These are phyloP conservation scores for Oeneis ivallda DNA, from an alignment of 2,888 invertebrate species.

Conservation along the genomic window DNA sequence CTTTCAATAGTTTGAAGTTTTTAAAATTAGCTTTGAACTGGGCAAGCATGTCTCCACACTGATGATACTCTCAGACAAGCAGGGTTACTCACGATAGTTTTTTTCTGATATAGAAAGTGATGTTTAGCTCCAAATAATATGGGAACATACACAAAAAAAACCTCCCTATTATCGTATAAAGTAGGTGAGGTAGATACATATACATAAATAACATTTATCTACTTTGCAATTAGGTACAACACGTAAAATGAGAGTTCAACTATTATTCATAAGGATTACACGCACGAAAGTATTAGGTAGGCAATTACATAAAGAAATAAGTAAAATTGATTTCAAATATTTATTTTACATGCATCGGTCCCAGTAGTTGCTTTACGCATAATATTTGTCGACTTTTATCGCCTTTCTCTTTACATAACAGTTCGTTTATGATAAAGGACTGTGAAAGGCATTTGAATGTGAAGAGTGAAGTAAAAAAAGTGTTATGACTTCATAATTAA, in stretches of 20 bases:
- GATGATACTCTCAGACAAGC: too few species aligned
- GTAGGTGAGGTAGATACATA: too few species aligned
- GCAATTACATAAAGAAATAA: constrained; percentile 20
- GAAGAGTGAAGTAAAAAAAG: constrained; percentile 13
- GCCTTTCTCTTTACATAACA: constrained; percentile 35
- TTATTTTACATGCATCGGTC: constrained; percentile 20
- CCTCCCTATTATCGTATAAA: too few species aligned
- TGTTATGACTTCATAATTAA: constrained; percentile 9
- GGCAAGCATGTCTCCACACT: background rate
- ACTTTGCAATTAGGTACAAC: background rate
- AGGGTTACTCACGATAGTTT: too few species aligned
- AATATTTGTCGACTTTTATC: constrained; percentile 29
- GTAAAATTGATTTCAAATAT: constrained; percentile 29
- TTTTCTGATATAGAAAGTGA: too few species aligned
- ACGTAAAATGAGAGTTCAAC: background rate
- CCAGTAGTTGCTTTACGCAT: constrained; percentile 25
- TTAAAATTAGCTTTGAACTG: background rate
- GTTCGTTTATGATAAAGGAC: constrained; percentile 10
- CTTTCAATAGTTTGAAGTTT: too few species aligned
- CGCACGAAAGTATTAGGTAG: background rate
- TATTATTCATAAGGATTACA: background rate
- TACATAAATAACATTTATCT: background rate
- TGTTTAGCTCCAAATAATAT: too few species aligned
- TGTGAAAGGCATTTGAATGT: constrained; percentile 27
- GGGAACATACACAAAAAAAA: too few species aligned